These are phyloP conservation scores for Pseudachorutes palmiensis DNA, from an alignment of 1,140 invertebrate genomes.

Conservation along the genomic window DNA sequence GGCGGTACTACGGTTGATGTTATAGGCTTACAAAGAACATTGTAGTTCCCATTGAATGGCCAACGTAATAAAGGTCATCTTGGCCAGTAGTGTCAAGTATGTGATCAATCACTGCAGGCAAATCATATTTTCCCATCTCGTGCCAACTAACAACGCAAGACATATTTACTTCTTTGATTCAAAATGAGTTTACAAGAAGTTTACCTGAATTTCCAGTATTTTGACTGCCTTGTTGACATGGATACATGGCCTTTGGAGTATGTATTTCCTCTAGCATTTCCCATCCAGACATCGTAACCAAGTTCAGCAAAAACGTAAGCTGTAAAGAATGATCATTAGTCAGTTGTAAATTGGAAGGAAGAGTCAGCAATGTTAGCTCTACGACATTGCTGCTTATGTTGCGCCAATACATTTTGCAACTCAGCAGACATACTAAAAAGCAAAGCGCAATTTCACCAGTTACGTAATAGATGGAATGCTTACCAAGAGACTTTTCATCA, in stretches of 20 bases:
- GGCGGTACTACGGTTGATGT: no score
- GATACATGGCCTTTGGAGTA: conserved; percentile 39
- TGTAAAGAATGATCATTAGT: no score
- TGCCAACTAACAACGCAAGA: no score
- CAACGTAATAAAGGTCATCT: conserved; percentile 56
- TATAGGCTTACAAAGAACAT: conserved; percentile 47
- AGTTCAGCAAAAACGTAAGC: conserved; percentile 41
- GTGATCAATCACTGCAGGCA: conserved; percentile 44
- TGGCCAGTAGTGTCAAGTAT: conserved; percentile 53
- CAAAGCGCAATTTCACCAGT: no score
- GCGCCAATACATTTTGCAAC: no score
- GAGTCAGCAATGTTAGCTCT: no score
- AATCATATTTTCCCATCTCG: conserved; percentile 45
- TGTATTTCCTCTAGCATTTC: conserved; percentile 45
- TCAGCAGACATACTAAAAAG: no score
- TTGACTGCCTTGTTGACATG: background rate
- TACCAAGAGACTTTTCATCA: conserved; percentile 38
- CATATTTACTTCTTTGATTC: no score
- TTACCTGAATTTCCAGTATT: no score
- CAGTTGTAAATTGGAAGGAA: background rate
- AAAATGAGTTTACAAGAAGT: no score
- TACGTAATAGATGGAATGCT: background rate
- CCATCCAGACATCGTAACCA: conserved; percentile 47
- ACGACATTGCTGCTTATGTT: no score
- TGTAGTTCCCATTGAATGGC: conserved; percentile 58